A percentile compares a stretch with the other conserved stretches of the same genome.
phyloP scores from a whole-genome alignment of 2,797 vertebrate species.

The Pogoniulus pusillus region DNA sequence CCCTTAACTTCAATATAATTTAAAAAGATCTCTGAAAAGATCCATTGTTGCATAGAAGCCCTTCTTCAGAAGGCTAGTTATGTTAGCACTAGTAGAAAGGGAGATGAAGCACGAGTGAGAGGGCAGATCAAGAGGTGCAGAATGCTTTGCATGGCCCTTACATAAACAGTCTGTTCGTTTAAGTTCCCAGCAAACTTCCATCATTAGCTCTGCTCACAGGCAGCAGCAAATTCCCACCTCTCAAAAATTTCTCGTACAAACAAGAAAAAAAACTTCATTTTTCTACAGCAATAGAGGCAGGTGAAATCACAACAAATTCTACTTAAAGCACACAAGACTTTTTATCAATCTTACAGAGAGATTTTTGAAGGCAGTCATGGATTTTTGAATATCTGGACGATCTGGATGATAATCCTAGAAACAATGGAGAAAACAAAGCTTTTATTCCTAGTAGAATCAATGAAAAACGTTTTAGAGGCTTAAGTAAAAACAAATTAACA shows the following conservation, averaged over 20 bases:
- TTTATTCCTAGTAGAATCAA: neutral
- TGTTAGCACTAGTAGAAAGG: neutral
- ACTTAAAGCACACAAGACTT: neutral
- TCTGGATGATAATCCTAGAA: constrained; percentile 91
- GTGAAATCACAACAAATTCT: neutral
- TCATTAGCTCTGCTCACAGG: neutral
- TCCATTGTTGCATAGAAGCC: neutral
- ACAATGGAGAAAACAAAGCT: constrained; percentile 3
- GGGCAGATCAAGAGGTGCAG: neutral
- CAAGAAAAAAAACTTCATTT: neutral
- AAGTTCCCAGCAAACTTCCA: neutral
- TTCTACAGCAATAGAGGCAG: neutral
- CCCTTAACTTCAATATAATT: neutral
- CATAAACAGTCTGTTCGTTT: neutral
- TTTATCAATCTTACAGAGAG: constrained; percentile 86
- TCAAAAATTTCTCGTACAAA: neutral
- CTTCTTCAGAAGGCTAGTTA: neutral
- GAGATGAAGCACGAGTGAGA: neutral
- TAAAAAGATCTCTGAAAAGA: neutral
- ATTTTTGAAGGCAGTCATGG: constrained; percentile 93
- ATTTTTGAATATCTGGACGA: constrained; percentile 92
- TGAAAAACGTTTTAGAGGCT: neutral
- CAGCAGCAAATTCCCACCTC: neutral
- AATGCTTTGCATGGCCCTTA: neutral
- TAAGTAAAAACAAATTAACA: neutral